Conservation (phyloP, 1,140 invertebrate species). For the Drosophila sp. region DNA sequence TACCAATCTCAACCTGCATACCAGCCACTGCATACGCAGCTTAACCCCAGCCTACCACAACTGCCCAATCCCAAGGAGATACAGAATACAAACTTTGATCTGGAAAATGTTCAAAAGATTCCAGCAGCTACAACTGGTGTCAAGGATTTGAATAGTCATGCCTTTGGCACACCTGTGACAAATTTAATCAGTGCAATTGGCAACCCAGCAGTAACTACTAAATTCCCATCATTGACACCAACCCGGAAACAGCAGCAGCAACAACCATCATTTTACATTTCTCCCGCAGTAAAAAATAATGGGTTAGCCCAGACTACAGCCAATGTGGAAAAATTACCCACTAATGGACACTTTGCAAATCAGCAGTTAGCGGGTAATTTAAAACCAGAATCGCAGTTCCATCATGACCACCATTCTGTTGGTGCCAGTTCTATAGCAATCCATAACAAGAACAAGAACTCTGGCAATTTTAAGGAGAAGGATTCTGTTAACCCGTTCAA, state of each 20-base stretch:
- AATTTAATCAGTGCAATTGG: conserved; percentile 1
- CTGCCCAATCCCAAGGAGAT: no score
- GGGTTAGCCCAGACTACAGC: conserved; percentile 1
- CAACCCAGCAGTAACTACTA: neutral
- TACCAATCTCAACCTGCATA: no score
- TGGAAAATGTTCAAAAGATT: neutral
- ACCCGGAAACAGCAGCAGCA: neutral
- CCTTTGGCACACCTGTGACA: neutral
- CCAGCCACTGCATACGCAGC: no score
- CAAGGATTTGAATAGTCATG: neutral
- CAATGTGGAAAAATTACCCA: neutral
- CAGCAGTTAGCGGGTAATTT: neutral
- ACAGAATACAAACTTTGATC: no score
- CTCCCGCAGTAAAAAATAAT: neutral
- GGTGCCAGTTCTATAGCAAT: no score
- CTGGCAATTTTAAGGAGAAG: no score
- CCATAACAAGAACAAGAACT: no score
- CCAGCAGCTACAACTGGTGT: neutral
- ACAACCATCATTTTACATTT: conserved; percentile 1
- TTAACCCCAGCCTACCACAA: no score
- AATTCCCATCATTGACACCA: neutral
- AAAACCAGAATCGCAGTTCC: no score
- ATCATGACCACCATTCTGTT: no score
- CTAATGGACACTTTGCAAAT: neutral
- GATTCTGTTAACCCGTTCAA: neutral